A percentile compares a stretch with the other conserved stretches of the same genome.
Evolutionary conservation across 2,888 invertebrate genomes (phyloP).

Genomic region (Omphaloscelis lunosa): DNA sequence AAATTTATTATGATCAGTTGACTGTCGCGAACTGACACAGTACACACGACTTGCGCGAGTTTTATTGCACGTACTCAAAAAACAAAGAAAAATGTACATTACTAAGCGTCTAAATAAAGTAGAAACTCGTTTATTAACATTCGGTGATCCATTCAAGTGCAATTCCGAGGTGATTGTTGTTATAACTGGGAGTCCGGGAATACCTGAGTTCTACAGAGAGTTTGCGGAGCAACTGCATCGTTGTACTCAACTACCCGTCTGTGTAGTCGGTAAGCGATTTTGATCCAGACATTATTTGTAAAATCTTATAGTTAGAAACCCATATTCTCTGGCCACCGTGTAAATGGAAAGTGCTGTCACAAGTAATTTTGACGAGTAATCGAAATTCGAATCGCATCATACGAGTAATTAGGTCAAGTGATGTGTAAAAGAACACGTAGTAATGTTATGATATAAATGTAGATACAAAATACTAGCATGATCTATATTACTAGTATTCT

Average conservation of each 20-base stretch:
- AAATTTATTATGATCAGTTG: slow-evolving; percentile 33
- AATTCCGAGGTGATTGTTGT: slow-evolving; percentile 54
- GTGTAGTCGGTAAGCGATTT: slow-evolving; percentile 56
- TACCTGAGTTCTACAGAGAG: slow-evolving; percentile 60
- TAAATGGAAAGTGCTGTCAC: neutral
- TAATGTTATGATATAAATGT: neutral
- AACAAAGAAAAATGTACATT: slow-evolving; percentile 47
- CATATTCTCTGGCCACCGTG: neutral
- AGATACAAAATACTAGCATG: neutral
- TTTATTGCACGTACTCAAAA: neutral
- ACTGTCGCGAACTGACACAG: slow-evolving; percentile 38
- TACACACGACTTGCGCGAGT: neutral
- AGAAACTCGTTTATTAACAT: slow-evolving; percentile 53
- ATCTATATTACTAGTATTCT: no score
- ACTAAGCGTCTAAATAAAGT: slow-evolving; percentile 46
- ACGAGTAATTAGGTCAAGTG: neutral
- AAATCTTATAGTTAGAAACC: slow-evolving; percentile 10
- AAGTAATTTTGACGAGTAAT: neutral
- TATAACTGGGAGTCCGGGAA: slow-evolving; percentile 60
- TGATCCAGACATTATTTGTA: slow-evolving; percentile 20
- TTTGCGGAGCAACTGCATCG: slow-evolving; percentile 57
- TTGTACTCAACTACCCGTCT: slow-evolving; percentile 51
- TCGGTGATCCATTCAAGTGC: slow-evolving; percentile 54
- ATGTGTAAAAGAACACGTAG: neutral
- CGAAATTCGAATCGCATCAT: slow-evolving; percentile 15